phyloP scores from a whole-genome alignment of 2,888 invertebrate genomes.

The Noctua janthe region DNA sequence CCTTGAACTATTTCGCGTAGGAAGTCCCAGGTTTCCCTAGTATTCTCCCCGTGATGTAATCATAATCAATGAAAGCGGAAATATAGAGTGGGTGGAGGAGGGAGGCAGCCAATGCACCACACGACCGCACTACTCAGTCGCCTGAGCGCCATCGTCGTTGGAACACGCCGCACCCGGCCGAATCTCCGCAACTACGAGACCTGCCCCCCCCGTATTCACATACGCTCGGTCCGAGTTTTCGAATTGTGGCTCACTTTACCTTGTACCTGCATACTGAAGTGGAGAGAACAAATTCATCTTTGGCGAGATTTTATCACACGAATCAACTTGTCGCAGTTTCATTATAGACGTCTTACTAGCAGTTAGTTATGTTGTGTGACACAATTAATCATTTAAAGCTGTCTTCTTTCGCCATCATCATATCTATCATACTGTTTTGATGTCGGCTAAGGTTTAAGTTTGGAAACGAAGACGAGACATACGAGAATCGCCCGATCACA shows the following conservation, averaged over 20 bases:
- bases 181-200: neutral
- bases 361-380: neutral
- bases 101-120: neutral
- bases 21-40: neutral
- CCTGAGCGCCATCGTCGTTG: neutral
- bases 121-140: neutral
- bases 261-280: neutral
- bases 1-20: slow-evolving; percentile 8
- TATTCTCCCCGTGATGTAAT: neutral
- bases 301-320: neutral
- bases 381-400: neutral
- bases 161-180: neutral
- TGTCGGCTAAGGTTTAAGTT: too few species aligned
- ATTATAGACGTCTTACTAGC: neutral
- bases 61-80: neutral
- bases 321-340: neutral
- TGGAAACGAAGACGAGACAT: too few species aligned
- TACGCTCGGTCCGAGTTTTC: neutral
- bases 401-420: neutral
- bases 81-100: neutral
- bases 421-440: too few species aligned
- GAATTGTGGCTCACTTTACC: neutral
- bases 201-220: neutral
- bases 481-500: too few species aligned
- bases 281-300: neutral